phyloP scores from a whole-genome alignment of 2,888 invertebrate species.

The Gerris lacustris region DNA sequence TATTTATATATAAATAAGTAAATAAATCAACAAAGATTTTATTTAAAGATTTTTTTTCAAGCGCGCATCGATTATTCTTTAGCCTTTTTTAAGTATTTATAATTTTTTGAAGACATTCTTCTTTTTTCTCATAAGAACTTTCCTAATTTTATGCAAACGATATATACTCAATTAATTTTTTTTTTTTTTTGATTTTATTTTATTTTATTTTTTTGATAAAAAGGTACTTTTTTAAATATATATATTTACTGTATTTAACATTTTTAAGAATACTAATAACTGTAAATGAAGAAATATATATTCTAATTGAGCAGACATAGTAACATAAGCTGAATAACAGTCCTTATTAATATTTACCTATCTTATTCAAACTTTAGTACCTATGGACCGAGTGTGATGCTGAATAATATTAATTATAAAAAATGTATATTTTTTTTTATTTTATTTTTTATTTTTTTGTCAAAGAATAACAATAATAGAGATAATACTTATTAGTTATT shows the following conservation, averaged over 20 bases:
- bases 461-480: slow-evolving; percentile 29
- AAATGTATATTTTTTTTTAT: slow-evolving; percentile 25
- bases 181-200: slow-evolving; percentile 5
- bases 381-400: slow-evolving; percentile 26
- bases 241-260: slow-evolving; percentile 10
- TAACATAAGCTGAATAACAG: slow-evolving; percentile 27
- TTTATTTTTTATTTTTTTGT: slow-evolving; percentile 24
- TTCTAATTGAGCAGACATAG: slow-evolving; percentile 25
- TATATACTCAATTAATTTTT: slow-evolving; percentile 13
- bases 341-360: slow-evolving; percentile 26
- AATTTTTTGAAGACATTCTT: neutral
- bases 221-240: slow-evolving; percentile 13
- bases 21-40: neutral
- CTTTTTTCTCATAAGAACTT: neutral
- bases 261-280: slow-evolving; percentile 6
- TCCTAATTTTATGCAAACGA: neutral
- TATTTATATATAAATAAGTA: neutral
- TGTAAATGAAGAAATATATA: slow-evolving; percentile 18
- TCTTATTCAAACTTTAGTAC: slow-evolving; percentile 24
- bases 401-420: slow-evolving; percentile 25
- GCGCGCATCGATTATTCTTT: neutral
- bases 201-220: slow-evolving; percentile 16
- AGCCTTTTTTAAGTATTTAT: neutral
- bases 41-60: neutral
- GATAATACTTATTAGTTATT: slow-evolving; percentile 27